These are phyloP conservation scores for Otus scops DNA, from an alignment of 2,797 vertebrate genomes.

Conservation along the genomic window DNA sequence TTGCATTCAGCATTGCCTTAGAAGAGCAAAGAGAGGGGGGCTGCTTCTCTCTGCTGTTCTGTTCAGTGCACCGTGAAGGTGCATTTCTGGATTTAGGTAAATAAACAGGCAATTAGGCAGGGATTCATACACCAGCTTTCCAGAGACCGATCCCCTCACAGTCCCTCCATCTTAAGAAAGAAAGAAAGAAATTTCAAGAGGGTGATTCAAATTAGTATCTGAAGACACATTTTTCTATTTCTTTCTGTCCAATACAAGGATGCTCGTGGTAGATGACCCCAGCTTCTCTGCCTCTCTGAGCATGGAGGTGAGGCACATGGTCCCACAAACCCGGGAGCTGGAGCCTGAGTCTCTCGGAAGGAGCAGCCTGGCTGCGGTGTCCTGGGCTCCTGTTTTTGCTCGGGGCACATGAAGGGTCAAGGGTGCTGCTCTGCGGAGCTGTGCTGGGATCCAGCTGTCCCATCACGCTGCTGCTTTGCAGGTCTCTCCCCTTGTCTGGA, in stretches of 20 bases:
- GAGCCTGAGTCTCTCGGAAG: neutral
- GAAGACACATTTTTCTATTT: neutral
- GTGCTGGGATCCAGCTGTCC: no score
- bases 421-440: neutral
- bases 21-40: neutral
- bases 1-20: neutral
- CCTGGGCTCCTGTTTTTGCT: no score
- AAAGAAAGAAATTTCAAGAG: neutral
- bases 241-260: neutral
- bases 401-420: accelerated
- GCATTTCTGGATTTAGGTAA: neutral
- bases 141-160: neutral
- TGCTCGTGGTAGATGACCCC: neutral
- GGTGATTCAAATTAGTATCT: no score
- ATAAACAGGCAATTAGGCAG: accelerated
- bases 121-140: no score
- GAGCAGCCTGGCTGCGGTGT: neutral
- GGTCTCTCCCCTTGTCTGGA: neutral
- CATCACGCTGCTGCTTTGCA: accelerated
- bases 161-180: neutral
- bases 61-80: neutral
- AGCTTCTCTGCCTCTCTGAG: neutral
- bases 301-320: neutral
- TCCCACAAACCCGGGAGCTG: neutral
- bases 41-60: neutral